Evolutionary conservation across 2,888 invertebrate species (phyloP), one percentile per base, ranked within the genome.

Genomic region (Drosophila lutescens): DNA sequence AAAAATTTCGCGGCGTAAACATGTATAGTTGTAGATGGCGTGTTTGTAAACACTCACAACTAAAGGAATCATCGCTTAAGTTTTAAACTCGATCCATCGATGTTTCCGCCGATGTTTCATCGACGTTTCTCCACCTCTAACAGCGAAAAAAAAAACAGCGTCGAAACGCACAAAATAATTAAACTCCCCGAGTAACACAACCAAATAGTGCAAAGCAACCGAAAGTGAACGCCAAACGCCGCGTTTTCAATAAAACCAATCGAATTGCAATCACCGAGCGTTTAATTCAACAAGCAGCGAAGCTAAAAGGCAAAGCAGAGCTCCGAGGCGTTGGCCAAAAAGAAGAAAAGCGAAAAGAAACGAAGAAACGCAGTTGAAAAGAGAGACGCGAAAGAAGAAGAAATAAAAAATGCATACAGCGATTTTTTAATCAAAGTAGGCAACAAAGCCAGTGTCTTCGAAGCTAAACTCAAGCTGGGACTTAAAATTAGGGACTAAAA

Each of bases 321-420:
- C 43, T 63, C 13, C 43, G 50, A 65, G 66, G 46, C 66, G 53
- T 53, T 66, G 65, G 47, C 61, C 43, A 44, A 63, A 38, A 61
- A 62, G 65, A 20, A 65, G 50, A 49, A 58, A 58, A 20, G 23
- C 40, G 15, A 43, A 46, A 56, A 43, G 30, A 50, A 65, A 51
- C 63, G 63, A 26, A 63, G 62, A 61, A 41, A 30, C 62, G 62
- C 17, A 63, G 62, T 47, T 43, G 34, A 56, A 60, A 62, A 60
- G 60, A 59, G 58, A 55, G 58, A 59, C 58, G 49, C 49, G 49
- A 59, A 55, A 40, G 20, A 41, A 30, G 20, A 74, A 79, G 79
- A 78, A 38, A 36, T n/a, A 74, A 79, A 82, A 81, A 83, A 76
- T 86, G 85, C 87, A 83, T 86, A 71, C 87, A 86, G 62, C 76